Evolutionary conservation across 2,113 vertebrate genomes (phyloP), one percentile per base, ranked within the genome.

Genomic region (Ariopsis seemanni): DNA sequence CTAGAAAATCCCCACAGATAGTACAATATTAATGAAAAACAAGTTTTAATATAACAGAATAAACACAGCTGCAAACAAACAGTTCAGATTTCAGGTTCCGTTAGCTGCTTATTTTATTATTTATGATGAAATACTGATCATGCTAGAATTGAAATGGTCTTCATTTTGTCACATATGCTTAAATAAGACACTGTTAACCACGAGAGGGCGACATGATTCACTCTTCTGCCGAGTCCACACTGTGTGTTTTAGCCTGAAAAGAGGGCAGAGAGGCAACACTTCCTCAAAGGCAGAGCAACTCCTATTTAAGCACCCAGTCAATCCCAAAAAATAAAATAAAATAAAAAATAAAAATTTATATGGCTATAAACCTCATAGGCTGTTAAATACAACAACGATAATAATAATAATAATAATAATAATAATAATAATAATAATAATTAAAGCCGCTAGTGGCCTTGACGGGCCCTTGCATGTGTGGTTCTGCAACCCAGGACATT

Each of bases 151-250:
- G 0, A 34, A 60, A 25, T 5, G n/a, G 10, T 25, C 11, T 48
- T 22, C 5, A 22, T 82, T 60, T 81, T 18, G 18, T 48, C 20
- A 25, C 2, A 48, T n/a, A 1, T 18, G 5, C 53, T 14, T 7
- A 58, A 17, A 20, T 18, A 80, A 30, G 27, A 12, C 18, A 82
- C 34, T 50, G 10, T 17, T n/a, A 14, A 52, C 62, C 79, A 83
- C 82, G 18, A 65, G 82, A 67, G 82, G 82, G 82, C 82, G 82
- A 67, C 82, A 83, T 27, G 27, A 52, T 65, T 53, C 42, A 67
- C 57, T 60, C 30, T 81, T 81, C 30, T 22, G 15, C 27, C n/a
- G 27, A 0, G 2, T 7, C n/a, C 52, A 79, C 75, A 79, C 25
- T 79, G 74, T 74, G 74, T 74, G 7, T 27, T 79, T 77, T 25